Evolutionary conservation across 2,797 vertebrate species (phyloP).

Genomic region (Cyclura pinguis): DNA sequence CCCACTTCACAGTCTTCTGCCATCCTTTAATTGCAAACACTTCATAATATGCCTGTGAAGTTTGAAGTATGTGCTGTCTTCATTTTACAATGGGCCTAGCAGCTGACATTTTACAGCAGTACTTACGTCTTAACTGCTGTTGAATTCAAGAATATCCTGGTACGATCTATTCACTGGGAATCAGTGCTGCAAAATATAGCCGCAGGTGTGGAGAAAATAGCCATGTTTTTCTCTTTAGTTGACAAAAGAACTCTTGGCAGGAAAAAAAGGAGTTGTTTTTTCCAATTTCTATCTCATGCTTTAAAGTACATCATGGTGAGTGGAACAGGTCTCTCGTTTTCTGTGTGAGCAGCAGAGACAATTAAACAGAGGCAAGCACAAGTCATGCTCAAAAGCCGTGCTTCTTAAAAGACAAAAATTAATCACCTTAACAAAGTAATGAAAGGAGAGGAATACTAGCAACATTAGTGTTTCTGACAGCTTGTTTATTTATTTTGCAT

Average conservation of each 20-base stretch:
- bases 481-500: slow-evolving; percentile 69
- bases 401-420: slow-evolving; percentile 70
- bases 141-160: not conserved
- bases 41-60: slow-evolving; percentile 10
- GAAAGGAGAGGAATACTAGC: slow-evolving; percentile 62
- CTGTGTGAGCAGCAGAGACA: not conserved
- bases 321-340: not conserved
- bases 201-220: not conserved
- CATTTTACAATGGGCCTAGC: slow-evolving; percentile 10
- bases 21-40: not conserved
- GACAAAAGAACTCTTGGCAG: slow-evolving; percentile 31
- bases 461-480: slow-evolving; percentile 68
- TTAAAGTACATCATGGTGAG: not conserved
- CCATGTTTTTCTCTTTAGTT: not conserved
- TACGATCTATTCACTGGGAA: not conserved
- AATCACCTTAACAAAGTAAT: slow-evolving; percentile 42
- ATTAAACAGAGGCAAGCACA: slow-evolving; percentile 40
- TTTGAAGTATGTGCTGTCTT: slow-evolving; percentile 1
- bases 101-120: not conserved
- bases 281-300: slow-evolving; percentile 13
- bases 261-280: slow-evolving; percentile 9
- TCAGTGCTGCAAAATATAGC: slow-evolving; percentile 15
- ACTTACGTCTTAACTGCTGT: slow-evolving; percentile 26
- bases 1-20: not conserved
- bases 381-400: slow-evolving; percentile 53